These are phyloP conservation scores for Cheilinus undulatus DNA, from an alignment of 2,113 vertebrate species.

Conservation along the genomic window DNA sequence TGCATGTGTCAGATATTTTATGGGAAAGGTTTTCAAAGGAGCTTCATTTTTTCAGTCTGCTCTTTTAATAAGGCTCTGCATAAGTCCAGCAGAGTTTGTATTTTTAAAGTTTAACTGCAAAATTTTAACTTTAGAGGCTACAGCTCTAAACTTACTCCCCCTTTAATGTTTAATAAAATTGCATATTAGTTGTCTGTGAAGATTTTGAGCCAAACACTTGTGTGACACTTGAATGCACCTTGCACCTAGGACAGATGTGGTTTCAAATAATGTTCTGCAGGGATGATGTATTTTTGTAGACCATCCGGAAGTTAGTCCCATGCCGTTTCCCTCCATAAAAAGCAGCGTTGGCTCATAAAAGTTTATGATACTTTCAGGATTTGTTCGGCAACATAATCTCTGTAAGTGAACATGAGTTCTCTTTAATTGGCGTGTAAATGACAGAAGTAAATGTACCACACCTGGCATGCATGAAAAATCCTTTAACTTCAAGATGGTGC, in stretches of 20 bases:
- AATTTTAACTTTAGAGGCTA: not conserved
- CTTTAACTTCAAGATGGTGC: not conserved
- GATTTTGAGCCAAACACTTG: not conserved
- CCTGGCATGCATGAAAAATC: not conserved
- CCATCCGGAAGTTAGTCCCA: not conserved
- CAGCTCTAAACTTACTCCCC: not conserved
- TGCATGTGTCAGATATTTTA: not conserved
- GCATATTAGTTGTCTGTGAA: slow-evolving; percentile 1
- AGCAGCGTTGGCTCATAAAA: not conserved
- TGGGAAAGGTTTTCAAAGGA: slow-evolving; percentile 2
- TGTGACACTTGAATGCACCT: slow-evolving; percentile 1
- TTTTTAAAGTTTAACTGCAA: not conserved
- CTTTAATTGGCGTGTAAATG: not conserved
- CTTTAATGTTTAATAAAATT: not conserved
- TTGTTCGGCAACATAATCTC: not conserved
- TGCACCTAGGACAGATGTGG: not conserved
- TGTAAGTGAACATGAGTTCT: not conserved
- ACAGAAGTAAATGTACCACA: not conserved
- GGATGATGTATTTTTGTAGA: not conserved
- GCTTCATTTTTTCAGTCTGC: not conserved
- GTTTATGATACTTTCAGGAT: not conserved
- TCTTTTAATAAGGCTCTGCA: too few species aligned
- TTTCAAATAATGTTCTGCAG: not conserved
- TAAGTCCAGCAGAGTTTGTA: not conserved
- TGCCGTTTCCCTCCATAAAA: not conserved